Percentiles rank a stretch among this genome's conserved stretches.
Evolutionary conservation across 2,888 invertebrate species (phyloP).

Genomic region (Prosopocoilus inquinatus): DNA sequence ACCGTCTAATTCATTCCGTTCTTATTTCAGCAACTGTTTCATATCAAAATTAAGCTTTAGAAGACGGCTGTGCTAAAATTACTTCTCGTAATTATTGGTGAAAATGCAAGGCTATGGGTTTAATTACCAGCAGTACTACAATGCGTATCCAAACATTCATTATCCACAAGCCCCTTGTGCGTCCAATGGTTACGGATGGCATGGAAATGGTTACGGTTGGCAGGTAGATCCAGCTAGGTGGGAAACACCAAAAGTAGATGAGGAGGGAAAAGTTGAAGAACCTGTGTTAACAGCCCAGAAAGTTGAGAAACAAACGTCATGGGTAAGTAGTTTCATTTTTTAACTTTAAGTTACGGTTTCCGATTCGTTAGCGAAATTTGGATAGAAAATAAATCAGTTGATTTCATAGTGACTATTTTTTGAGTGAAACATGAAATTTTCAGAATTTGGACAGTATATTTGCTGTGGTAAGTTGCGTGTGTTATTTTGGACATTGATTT

Average conservation of each 20-base stretch:
- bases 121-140: conserved; percentile 41
- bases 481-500: too few relatives aligned
- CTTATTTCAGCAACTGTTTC: too few relatives aligned
- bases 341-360: not conserved
- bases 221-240: conserved; percentile 46
- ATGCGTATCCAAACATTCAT: conserved; percentile 46
- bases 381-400: too few relatives aligned
- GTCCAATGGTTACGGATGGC: conserved; percentile 50
- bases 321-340: conserved; percentile 37
- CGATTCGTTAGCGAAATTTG: too few relatives aligned
- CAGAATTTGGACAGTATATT: not conserved
- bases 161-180: conserved; percentile 46
- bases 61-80: too few relatives aligned
- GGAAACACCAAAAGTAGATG: conserved; percentile 34
- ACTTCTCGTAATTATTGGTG: too few relatives aligned
- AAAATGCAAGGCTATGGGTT: conserved; percentile 18
- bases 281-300: conserved; percentile 42
- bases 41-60: too few relatives aligned
- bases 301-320: conserved; percentile 43
- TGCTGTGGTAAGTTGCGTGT: not conserved
- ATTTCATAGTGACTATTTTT: too few relatives aligned
- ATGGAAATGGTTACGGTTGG: conserved; percentile 50
- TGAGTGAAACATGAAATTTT: not conserved
- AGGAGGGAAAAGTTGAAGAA: conserved; percentile 16
- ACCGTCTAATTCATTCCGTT: too few relatives aligned